phyloP scores from a whole-genome alignment of 2,888 invertebrate genomes.

The Drosophila sordidula region DNA sequence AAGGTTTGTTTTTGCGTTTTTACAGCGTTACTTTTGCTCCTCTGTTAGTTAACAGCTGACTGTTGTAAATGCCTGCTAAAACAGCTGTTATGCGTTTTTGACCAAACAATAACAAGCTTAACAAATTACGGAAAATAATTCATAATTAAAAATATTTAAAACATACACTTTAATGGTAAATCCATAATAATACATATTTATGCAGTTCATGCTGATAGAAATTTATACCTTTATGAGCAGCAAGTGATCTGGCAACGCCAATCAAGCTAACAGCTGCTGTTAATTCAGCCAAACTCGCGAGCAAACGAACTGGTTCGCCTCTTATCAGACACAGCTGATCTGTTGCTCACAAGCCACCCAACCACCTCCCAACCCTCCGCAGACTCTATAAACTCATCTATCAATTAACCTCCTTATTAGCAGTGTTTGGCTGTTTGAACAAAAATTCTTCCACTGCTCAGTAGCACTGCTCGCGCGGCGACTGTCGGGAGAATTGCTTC shows the following conservation, averaged over 20 bases:
- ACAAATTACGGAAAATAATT: too few species aligned
- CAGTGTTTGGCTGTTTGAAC: neutral
- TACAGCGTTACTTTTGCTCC: slow-evolving; percentile 12
- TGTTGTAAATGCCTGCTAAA: neutral
- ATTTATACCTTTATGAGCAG: neutral
- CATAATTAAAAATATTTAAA: neutral
- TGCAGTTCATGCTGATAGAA: neutral
- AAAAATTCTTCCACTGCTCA: slow-evolving; percentile 32
- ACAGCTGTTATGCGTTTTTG: neutral
- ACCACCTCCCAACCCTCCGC: neutral
- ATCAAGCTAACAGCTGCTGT: slow-evolving; percentile 2
- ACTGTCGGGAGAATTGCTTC: slow-evolving; percentile 20
- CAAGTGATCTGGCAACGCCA: slow-evolving; percentile 1
- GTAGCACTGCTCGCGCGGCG: slow-evolving; percentile 30
- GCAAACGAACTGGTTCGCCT: slow-evolving; percentile 9
- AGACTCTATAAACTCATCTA: neutral
- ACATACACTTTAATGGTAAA: neutral
- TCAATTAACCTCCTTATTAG: slow-evolving; percentile 12
- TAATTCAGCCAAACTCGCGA: neutral
- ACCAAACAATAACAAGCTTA: neutral
- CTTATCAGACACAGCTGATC: slow-evolving; percentile 51
- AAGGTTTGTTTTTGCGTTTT: neutral
- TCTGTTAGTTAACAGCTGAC: slow-evolving; percentile 2
- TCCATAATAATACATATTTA: too few species aligned
- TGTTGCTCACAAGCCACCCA: neutral